Conservation (phyloP, 1,140 invertebrate species). For the Cotesia glomerata region DNA sequence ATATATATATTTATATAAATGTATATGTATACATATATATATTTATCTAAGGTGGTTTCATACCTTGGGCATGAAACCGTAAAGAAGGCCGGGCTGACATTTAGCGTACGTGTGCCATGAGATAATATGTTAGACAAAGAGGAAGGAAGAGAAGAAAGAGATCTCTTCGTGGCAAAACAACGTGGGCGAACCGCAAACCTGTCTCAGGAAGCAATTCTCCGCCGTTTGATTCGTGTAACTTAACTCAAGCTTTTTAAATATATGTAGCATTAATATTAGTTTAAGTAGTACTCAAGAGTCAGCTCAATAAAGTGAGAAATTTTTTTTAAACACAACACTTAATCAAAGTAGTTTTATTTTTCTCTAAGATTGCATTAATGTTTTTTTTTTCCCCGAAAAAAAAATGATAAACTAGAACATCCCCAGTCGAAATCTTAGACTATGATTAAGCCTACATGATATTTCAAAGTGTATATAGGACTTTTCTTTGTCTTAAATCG, state of each 20-base stretch:
- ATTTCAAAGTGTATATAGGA: too few relatives aligned
- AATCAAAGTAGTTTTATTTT: slow-evolving; percentile 10
- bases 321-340: not conserved
- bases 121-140: slow-evolving; percentile 29
- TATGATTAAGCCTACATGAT: too few relatives aligned
- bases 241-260: not conserved
- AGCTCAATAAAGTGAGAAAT: not conserved
- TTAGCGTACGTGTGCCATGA: slow-evolving; percentile 36
- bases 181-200: slow-evolving; percentile 47
- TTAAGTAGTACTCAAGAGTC: too few relatives aligned
- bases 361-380: not conserved
- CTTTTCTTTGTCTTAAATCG: too few relatives aligned
- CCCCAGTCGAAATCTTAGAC: too few relatives aligned
- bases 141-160: slow-evolving; percentile 28
- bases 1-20: not conserved
- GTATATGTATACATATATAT: not conserved
- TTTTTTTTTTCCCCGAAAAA: too few relatives aligned
- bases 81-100: slow-evolving; percentile 48
- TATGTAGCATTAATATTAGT: too few relatives aligned
- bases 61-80: slow-evolving; percentile 41
- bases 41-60: slow-evolving; percentile 14
- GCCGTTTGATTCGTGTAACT: slow-evolving; percentile 20
- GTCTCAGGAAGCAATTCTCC: slow-evolving; percentile 27
- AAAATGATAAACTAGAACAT: too few relatives aligned
- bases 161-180: slow-evolving; percentile 33